Evolutionary conservation across 92 coral and sea anemone genomes (phyloP).

Genomic region (Porites evermanni): DNA sequence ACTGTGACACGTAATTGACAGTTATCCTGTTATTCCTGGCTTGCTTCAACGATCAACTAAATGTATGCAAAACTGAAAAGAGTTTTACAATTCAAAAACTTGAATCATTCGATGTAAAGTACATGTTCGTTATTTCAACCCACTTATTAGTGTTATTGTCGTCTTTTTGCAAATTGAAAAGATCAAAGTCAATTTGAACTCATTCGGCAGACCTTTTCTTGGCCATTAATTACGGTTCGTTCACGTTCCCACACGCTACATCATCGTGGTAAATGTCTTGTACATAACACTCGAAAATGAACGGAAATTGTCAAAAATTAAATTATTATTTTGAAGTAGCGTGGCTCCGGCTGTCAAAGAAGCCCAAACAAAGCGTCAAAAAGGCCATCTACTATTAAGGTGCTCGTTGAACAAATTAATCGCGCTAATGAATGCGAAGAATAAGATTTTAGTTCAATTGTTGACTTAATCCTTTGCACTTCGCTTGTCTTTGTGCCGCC

Average conservation of each 20-base stretch:
- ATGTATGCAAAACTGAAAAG: too few relatives aligned
- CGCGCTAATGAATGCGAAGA: constrained; percentile 40
- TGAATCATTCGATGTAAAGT: too few relatives aligned
- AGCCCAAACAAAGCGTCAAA: constrained; percentile 16
- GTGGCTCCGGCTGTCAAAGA: neutral
- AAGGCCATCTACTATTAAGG: constrained; percentile 1
- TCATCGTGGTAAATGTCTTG: neutral
- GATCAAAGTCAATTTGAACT: neutral
- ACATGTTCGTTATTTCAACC: neutral
- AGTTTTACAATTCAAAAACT: too few relatives aligned
- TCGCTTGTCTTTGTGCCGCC: constrained; percentile 28
- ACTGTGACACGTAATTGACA: too few relatives aligned
- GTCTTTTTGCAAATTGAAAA: neutral
- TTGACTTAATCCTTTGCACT: constrained; percentile 24
- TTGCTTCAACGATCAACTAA: too few relatives aligned
- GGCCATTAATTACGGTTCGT: too few relatives aligned
- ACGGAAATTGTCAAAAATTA: neutral
- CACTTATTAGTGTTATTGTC: neutral
- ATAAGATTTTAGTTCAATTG: constrained; percentile 30
- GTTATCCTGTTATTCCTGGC: too few relatives aligned
- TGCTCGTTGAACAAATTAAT: constrained; percentile 2
- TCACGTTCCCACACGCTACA: too few relatives aligned
- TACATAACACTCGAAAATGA: neutral
- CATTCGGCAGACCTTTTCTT: too few relatives aligned
- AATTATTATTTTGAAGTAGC: neutral